Base-by-base conservation (phyloP, 35 echinoderm and acorn worm genomes). In the Heliocidaris tuberculata region DNA sequence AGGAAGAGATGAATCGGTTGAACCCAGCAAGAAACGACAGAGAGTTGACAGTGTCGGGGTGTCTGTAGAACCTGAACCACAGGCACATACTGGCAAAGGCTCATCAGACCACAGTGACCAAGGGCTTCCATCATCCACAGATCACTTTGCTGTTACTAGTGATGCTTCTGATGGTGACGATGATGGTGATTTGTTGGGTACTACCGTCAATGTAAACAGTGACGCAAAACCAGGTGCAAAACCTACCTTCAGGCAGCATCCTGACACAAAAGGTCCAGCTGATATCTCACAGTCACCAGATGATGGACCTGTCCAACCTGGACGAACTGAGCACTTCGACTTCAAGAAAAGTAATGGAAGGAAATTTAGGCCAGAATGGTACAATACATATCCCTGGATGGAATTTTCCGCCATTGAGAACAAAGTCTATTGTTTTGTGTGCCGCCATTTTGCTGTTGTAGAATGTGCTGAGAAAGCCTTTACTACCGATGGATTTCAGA, bases 381-480 rank as follows among this genome's bases (percentile, higher is more conserved):
- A 50, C 50, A 91, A 86, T 6, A 50, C 60, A 35, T 59, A 96
- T 92, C 92, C 93, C 12, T 96, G 94, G 94, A 92, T 96, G 32
- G 94, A 96, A 60, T 96, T 94, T 61, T 95, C 94, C 48, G 21
- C 50, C 50, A 88, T 27, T 65, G 12, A 48, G 31, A 94, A 96
- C 59, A 89, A 85, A 91, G 88, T 94, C 17, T 92, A 94, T 56
- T 96, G 96, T 94, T 96, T 86, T 94, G 93, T 86, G 16, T 96
- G 96, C 48, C 48, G 93, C 5, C 96, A 96, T 94, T 96, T 96
- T 50, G 7, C 48, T 35, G 29, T 50, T 92, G 27, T 19, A 30
- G 29, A 42, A 92, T 50, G 29, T 32, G 29, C 90, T 92, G 90
- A 92, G 27, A n/a, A 32, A 27, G 48, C 90, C 11, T 92, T 32